Evolutionary conservation across 2,797 vertebrate genomes (phyloP).

Genomic region (Lithobates pipiens): DNA sequence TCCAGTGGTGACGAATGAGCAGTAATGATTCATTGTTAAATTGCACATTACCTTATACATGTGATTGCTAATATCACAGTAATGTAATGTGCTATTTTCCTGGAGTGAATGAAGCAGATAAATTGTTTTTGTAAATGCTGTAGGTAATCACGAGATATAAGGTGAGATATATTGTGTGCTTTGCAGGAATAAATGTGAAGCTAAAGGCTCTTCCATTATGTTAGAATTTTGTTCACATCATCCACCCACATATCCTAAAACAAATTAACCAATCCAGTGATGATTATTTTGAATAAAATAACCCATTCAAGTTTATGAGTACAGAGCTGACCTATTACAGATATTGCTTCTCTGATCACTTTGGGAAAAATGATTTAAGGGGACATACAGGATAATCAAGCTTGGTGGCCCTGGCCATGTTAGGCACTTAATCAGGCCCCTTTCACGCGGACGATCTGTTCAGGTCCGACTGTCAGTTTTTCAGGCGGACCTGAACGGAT

Average conservation of each 20-base stretch:
- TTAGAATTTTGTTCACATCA: slow-evolving; percentile 12
- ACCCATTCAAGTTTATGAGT: neutral
- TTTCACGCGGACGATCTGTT: too few relatives aligned
- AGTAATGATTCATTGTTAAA: slow-evolving; percentile 21
- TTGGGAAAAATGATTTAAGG: too few relatives aligned
- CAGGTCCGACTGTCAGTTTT: too few relatives aligned
- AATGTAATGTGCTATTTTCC: slow-evolving; percentile 12
- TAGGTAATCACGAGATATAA: slow-evolving; percentile 12
- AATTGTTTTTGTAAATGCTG: slow-evolving; percentile 15
- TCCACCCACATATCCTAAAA: neutral
- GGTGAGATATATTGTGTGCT: neutral
- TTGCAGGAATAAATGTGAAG: slow-evolving; percentile 20
- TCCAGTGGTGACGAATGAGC: neutral
- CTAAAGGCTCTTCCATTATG: neutral
- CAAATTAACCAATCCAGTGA: neutral
- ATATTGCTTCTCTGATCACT: too few relatives aligned
- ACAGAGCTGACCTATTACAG: neutral
- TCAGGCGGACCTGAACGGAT: too few relatives aligned
- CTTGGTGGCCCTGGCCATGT: too few relatives aligned
- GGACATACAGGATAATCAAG: too few relatives aligned
- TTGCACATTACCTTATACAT: neutral
- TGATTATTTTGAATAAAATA: neutral
- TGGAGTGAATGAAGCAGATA: neutral
- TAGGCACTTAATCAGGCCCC: too few relatives aligned
- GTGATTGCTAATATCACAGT: neutral